Evolutionary conservation across 2,888 invertebrate genomes (phyloP).

Genomic region (Eucera pruinosa): DNA sequence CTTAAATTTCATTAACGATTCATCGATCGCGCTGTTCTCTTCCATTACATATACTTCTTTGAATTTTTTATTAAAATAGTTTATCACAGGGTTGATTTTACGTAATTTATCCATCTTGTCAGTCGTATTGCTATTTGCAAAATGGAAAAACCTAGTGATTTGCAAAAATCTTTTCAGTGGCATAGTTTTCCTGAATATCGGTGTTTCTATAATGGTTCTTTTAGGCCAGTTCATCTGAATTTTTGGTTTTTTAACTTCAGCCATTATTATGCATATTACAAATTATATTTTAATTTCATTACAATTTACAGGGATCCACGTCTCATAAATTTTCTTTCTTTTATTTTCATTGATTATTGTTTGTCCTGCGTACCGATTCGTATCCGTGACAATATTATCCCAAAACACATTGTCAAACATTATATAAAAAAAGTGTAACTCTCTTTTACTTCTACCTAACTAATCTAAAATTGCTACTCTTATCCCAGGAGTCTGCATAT

Average conservation of each 20-base stretch:
- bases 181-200: slow-evolving; percentile 17
- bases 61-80: slow-evolving; percentile 37
- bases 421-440: slow-evolving; percentile 27
- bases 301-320: background rate
- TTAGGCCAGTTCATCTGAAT: slow-evolving; percentile 25
- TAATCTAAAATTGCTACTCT: slow-evolving; percentile 7
- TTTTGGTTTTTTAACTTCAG: slow-evolving; percentile 59
- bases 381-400: slow-evolving; percentile 20
- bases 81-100: slow-evolving; percentile 24
- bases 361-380: slow-evolving; percentile 11
- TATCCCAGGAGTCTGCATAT: slow-evolving; percentile 22
- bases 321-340: slow-evolving; percentile 17
- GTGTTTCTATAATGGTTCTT: slow-evolving; percentile 38
- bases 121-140: slow-evolving; percentile 39
- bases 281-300: slow-evolving; percentile 38
- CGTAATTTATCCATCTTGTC: slow-evolving; percentile 19
- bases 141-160: slow-evolving; percentile 34
- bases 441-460: slow-evolving; percentile 26
- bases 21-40: slow-evolving; percentile 44
- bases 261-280: slow-evolving; percentile 54
- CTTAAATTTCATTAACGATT: slow-evolving; percentile 37
- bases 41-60: slow-evolving; percentile 19
- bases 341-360: background rate
- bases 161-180: slow-evolving; percentile 20
- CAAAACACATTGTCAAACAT: slow-evolving; percentile 28